Evolutionary conservation across 2,113 vertebrate species (phyloP).

Genomic region (Romanogobio albipinnatus): DNA sequence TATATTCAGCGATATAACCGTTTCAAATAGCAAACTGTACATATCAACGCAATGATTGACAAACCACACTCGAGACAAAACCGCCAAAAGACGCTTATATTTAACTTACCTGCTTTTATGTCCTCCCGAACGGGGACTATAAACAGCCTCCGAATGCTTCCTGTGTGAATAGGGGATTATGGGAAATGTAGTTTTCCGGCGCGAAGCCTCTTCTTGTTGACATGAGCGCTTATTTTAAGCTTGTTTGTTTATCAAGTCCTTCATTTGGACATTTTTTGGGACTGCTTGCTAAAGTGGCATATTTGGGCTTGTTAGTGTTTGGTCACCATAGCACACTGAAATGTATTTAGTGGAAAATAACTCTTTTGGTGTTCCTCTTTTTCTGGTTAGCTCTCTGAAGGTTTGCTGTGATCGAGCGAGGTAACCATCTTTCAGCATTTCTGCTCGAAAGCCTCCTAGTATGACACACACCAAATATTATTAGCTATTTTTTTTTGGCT

Average conservation of each 20-base stretch:
- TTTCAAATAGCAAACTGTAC: background rate
- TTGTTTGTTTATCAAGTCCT: background rate
- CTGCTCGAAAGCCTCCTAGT: too few species aligned
- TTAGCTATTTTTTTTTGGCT: too few species aligned
- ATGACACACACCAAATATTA: too few species aligned
- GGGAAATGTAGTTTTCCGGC: constrained; percentile 43
- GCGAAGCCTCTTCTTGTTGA: background rate
- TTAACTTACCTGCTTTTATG: background rate
- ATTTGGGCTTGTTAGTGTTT: background rate
- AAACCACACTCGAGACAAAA: background rate
- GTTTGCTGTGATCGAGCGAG: too few species aligned
- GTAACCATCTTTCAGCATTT: too few species aligned
- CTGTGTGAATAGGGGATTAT: constrained; percentile 4
- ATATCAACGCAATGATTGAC: background rate
- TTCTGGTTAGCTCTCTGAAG: too few species aligned
- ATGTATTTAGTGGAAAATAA: background rate
- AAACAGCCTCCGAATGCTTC: constrained; percentile 22
- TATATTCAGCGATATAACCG: background rate
- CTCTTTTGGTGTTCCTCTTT: background rate
- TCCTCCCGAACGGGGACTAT: background rate
- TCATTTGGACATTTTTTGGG: background rate
- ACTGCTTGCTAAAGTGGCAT: background rate
- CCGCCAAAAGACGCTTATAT: background rate
- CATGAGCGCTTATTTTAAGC: background rate
- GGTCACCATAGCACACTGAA: background rate